Base-by-base conservation (phyloP, 2,113 vertebrate genomes). In the Bagarius yarrelli region DNA sequence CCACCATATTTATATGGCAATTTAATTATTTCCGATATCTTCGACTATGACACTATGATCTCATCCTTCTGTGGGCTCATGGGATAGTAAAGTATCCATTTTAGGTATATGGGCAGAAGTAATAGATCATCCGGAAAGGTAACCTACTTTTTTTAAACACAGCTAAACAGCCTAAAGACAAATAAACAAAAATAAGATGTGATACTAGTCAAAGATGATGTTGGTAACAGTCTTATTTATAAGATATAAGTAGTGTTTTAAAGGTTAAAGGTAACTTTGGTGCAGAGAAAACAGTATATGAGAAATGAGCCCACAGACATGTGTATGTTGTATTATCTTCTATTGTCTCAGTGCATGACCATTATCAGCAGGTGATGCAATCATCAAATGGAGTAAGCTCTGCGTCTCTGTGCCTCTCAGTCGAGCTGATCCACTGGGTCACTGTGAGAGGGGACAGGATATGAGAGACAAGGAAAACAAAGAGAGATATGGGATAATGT, bases 321-420 rank as follows among this genome's bases (percentile, higher is more conserved):
- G 74, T 61, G 23, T 47, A 12, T 21, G 15, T 73, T 55, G 60
- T 36, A 47, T 60, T 34, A 32, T 32, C 44, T 21, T 52, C 44
- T 32, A 14, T 36, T 71, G 12, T 80, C 66, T 78, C 57, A 9
- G 12, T 50, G 56, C 8, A 61, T 8, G 21, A 36, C 52, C 75
- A 74, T 81, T 78, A 84, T 84, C 57, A 70, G 76, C 83, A 82
- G 69, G 69, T 82, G 76, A 85, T 85, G 59, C 70, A 79, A 85
- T 82, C 83, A 80, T 85, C 77, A 79, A 81, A 85, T 79, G 69
- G 79, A 80, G 32, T 47, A 72, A 80, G 78, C 81, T n/a, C 21
- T 30, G 73, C 32, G 66, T 27, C 32, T 18, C 76, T 32, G 40
- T 81, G 61, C 70, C 59, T 32, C 23, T 76, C 40, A 47, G 57